phyloP scores from a whole-genome alignment of 1,140 invertebrate genomes.

The Drosophila athabasca region DNA sequence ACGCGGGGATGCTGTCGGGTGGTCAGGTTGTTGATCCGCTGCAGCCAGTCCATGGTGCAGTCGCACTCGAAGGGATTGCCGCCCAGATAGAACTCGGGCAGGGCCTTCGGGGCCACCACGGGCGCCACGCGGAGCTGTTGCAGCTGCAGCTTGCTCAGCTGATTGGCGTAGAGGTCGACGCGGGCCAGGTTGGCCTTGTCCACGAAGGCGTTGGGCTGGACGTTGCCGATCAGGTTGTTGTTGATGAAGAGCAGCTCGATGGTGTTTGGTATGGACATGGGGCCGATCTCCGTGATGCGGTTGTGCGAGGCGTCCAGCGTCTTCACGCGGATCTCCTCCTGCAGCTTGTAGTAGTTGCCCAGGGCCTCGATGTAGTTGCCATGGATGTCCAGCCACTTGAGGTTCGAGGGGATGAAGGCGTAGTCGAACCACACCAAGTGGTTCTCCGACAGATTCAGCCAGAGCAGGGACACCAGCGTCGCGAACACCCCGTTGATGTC shows the following conservation, averaged over 20 bases:
- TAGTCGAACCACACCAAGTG: slow-evolving; percentile 96
- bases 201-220: slow-evolving; percentile 93
- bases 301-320: slow-evolving; percentile 95
- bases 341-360: slow-evolving; percentile 93
- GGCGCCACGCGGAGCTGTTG: slow-evolving; percentile 90
- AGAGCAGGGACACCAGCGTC: slow-evolving; percentile 90
- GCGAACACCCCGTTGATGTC: slow-evolving; percentile 94
- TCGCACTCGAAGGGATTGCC: slow-evolving; percentile 96
- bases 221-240: slow-evolving; percentile 92
- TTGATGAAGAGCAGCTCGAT: slow-evolving; percentile 94
- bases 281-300: slow-evolving; percentile 90
- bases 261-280: slow-evolving; percentile 93
- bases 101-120: slow-evolving; percentile 87
- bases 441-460: slow-evolving; percentile 96
- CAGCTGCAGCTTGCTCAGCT: slow-evolving; percentile 91
- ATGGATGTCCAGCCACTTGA: slow-evolving; percentile 95
- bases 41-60: slow-evolving; percentile 96
- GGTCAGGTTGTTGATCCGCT: slow-evolving; percentile 93
- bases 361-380: slow-evolving; percentile 93
- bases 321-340: slow-evolving; percentile 91
- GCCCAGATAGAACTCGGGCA: slow-evolving; percentile 94
- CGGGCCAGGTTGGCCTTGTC: slow-evolving; percentile 92
- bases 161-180: slow-evolving; percentile 95
- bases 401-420: slow-evolving; percentile 92
- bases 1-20: slow-evolving; percentile 92